Evolutionary conservation across 2,888 invertebrate species (phyloP).

Genomic region (Acleris literana): DNA sequence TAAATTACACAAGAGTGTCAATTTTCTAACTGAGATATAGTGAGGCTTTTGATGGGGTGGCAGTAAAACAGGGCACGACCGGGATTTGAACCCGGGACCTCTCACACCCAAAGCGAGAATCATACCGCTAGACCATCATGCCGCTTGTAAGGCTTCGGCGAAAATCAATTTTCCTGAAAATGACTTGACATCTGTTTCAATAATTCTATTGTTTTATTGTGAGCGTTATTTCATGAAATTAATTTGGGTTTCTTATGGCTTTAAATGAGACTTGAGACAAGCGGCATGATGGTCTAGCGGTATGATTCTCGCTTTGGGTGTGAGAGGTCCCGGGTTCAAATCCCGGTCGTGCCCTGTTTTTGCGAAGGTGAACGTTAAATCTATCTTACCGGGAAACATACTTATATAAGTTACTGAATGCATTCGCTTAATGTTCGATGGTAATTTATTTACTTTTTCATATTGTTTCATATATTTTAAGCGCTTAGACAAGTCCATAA

Average conservation of each 20-base stretch:
- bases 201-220: slow-evolving; percentile 3
- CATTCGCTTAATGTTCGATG: no score
- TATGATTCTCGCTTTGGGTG: slow-evolving; percentile 74
- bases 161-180: neutral
- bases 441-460: no score
- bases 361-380: neutral
- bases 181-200: slow-evolving; percentile 1
- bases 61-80: slow-evolving; percentile 29
- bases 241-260: neutral
- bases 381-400: no score
- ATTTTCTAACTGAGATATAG: no score
- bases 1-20: slow-evolving; percentile 1
- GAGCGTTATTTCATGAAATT: neutral
- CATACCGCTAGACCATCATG: slow-evolving; percentile 75
- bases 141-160: slow-evolving; percentile 42
- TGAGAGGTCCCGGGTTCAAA: slow-evolving; percentile 53
- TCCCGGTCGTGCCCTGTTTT: slow-evolving; percentile 47
- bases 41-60: no score
- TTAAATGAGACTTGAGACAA: neutral
- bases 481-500: no score
- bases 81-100: slow-evolving; percentile 52
- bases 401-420: no score
- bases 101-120: slow-evolving; percentile 71
- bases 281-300: slow-evolving; percentile 35
- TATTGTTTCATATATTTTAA: no score